Conservation (phyloP, 2,113 vertebrate species). For the Callorhinus ursinus region DNA sequence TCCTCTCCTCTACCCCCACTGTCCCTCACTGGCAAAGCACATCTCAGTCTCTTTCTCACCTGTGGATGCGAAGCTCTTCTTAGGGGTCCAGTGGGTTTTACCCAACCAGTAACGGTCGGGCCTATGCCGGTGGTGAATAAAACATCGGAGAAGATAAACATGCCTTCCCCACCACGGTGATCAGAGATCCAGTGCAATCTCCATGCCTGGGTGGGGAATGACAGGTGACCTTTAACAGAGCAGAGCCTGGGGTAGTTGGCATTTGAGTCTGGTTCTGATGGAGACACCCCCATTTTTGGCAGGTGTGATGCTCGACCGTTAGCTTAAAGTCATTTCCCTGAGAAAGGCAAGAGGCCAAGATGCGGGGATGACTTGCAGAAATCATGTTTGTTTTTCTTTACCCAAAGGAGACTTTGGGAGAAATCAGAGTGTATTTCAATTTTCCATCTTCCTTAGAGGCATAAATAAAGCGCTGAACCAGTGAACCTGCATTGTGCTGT, state of each 20-base stretch:
- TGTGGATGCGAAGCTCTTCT: background rate
- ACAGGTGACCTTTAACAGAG: conserved; percentile 58
- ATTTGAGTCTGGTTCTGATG: conserved; percentile 72
- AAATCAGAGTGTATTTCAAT: conserved; percentile 53
- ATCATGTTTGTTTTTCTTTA: conserved; percentile 66
- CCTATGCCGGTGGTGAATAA: background rate
- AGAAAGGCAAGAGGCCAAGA: conserved; percentile 7
- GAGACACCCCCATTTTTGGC: conserved; percentile 59
- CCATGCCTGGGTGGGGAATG: conserved; percentile 35
- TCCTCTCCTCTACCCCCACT: background rate
- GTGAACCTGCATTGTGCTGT: background rate
- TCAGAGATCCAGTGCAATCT: conserved; percentile 2
- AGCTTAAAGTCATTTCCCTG: conserved; percentile 74
- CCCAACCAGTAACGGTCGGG: background rate
- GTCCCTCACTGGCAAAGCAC: background rate
- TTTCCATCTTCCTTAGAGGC: conserved; percentile 25
- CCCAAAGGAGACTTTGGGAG: background rate
- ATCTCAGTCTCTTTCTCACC: background rate
- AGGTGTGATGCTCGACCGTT: background rate
- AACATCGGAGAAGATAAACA: background rate
- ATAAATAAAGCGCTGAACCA: conserved; percentile 60
- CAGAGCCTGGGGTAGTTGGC: conserved; percentile 41
- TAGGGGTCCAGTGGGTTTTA: background rate
- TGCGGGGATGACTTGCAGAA: conserved; percentile 51
- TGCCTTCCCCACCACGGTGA: accelerated